Base-by-base conservation (phyloP, 1,140 invertebrate genomes). In the Spodoptera litura region DNA sequence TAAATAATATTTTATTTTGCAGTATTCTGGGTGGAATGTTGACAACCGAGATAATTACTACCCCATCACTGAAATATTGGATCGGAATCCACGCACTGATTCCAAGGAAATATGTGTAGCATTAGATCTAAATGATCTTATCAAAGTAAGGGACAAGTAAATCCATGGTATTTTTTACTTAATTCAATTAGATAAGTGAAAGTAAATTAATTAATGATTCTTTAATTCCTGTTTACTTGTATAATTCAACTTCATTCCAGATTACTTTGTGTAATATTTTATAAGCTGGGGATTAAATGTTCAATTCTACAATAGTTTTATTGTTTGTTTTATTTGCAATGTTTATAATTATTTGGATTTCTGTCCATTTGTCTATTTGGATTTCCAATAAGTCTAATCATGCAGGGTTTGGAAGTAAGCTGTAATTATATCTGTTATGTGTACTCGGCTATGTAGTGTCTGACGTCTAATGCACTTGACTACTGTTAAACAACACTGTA, bases 21-120 rank as follows among this genome's bases (percentile, higher is more conserved):
- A 96, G 96, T 97, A 96, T 85, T 96, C 96, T 79, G 96, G 96
- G 74, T 97, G 96, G 96, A 96, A 96, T 84, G 95, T 95, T 80
- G 95, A 95, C 87, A 96, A 96, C 83, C 95, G 96, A 89, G 96
- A 96, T 56, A 96, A 96, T 90, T 97, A 96, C 85, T 95, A 95
- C 84, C 94, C 95, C 51, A 95, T 95, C 53, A 95, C 94, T 75
- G 94, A 95, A 89, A 95, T 95, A 83, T 83, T 95, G 88, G 94
- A 95, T 79, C 88, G 92, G 73, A 95, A 95, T 86, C 94, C 94
- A 72, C 92, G 90, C 81, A 95, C 94, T 53, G 94, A 94, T 73
- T 91, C 93, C 44, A 95, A 95, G 82, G 94, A 95, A 89, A 93
- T 94, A 85, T 95, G 94, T 88, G 94, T 95, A 90, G 94, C 94